These are phyloP conservation scores for Parthenolecanium corni DNA, from an alignment of 2,888 invertebrate species.

Conservation along the genomic window DNA sequence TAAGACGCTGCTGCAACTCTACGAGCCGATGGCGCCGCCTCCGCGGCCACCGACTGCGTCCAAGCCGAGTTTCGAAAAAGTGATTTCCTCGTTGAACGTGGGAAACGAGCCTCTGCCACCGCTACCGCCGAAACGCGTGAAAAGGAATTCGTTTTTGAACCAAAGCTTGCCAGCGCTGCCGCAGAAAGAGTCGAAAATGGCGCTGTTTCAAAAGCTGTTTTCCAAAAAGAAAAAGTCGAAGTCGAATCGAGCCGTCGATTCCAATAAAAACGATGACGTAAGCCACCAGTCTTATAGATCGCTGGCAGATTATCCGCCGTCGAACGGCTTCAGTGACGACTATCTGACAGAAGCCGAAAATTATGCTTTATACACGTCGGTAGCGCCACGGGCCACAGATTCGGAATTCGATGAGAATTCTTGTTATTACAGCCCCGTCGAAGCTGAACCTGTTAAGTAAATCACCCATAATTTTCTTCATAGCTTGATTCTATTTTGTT, in stretches of 20 bases:
- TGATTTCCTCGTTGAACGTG: background rate
- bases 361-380: conserved; percentile 72
- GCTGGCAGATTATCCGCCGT: background rate
- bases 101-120: conserved; percentile 48
- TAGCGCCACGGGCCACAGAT: conserved; percentile 72
- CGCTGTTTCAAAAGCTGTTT: conserved; percentile 49
- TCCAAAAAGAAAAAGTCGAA: conserved; percentile 29
- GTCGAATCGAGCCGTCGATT: background rate
- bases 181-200: conserved; percentile 43
- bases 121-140: conserved; percentile 60
- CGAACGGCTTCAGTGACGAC: conserved; percentile 35
- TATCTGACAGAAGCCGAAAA: conserved; percentile 79
- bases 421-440: conserved; percentile 73
- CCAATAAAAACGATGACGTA: background rate
- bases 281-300: background rate
- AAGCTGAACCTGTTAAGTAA: conserved; percentile 40
- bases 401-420: conserved; percentile 83
- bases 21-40: conserved; percentile 43
- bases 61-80: conserved; percentile 36
- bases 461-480: background rate
- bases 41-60: conserved; percentile 40
- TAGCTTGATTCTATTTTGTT: background rate
- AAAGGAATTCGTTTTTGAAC: conserved; percentile 37
- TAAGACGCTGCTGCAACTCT: conserved; percentile 31
- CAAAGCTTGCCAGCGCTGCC: conserved; percentile 47